Evolutionary conservation across 2,113 vertebrate species (phyloP).

Genomic region (Oncorhynchus gorbuscha): DNA sequence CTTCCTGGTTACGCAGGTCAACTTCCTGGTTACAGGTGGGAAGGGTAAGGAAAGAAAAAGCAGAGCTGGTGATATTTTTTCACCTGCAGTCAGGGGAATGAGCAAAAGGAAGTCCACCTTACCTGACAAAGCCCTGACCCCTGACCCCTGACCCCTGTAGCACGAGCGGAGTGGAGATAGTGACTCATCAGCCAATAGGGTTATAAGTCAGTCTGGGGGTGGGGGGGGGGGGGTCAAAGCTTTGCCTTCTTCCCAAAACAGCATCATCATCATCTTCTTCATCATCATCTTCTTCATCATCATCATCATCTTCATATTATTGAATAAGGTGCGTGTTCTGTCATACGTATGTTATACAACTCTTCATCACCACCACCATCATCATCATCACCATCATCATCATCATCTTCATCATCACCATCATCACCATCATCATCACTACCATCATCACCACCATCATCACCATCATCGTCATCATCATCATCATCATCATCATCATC

Average conservation of each 20-base stretch:
- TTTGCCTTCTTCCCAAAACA: constrained; percentile 39
- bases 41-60: constrained; percentile 65
- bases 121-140: constrained; percentile 54
- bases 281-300: background rate
- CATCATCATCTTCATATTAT: too few relatives aligned
- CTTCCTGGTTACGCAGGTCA: too few relatives aligned
- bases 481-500: too few relatives aligned
- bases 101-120: constrained; percentile 67
- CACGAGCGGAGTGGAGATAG: constrained; percentile 46
- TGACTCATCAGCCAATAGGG: constrained; percentile 40
- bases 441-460: too few relatives aligned
- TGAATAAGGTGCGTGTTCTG: constrained; percentile 42
- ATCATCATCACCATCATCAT: too few relatives aligned
- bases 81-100: constrained; percentile 69
- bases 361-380: too few relatives aligned
- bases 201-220: constrained; percentile 35
- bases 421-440: too few relatives aligned
- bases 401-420: too few relatives aligned
- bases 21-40: constrained; percentile 4
- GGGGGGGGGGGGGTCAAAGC: constrained; percentile 50
- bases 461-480: too few relatives aligned
- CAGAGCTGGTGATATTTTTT: constrained; percentile 72
- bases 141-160: constrained; percentile 42
- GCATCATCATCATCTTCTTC: constrained; percentile 16
- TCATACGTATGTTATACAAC: constrained; percentile 57